Base-by-base conservation (phyloP, 2,888 invertebrate genomes). In the Margaritifera margaritifera region DNA sequence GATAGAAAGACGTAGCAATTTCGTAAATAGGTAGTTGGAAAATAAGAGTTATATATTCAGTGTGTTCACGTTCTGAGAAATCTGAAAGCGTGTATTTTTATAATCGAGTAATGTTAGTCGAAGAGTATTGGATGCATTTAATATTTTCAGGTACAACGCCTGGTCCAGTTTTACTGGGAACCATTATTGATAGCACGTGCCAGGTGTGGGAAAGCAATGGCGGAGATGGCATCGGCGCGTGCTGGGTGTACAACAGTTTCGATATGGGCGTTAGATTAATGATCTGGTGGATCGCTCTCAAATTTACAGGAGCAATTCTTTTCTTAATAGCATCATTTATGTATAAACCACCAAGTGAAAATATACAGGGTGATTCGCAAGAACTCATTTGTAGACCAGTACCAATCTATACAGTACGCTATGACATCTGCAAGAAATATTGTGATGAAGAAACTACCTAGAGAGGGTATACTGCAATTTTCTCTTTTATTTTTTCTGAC, bases 91-190 rank as follows among this genome's bases (percentile, higher is more conserved):
- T 27, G 27, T 27, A 27, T 27, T 27, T 4, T 27, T 27, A 31
- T 6, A 31, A 6, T 31, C 8, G n/a, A n/a, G n/a, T n/a, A n/a
- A n/a, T n/a, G n/a, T n/a, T n/a, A n/a, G n/a, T n/a, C n/a, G n/a
- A 31, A 31, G 6, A 8, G 31, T 31, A 31, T 6, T 31, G 31
- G 31, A 15, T 31, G 31, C 8, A 22, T 22, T 55, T 8, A 22
- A 22, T 31, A n/a, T 53, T 67, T 73, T 15, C 64, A 86, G 86
- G 84, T 11, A 81, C 83, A 1, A 76, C 94, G 72, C 94, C 94
- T 0, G 93, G 93, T 6, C 94, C 94, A 0, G 93, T 94, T 67
- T 89, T 94, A 59, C 94, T 94, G 82, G 94, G 94, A 0, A 91
- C 92, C 20, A 91, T 94, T 62, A 93, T 94, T 91, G 94, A 94